Percentiles rank a stretch among this genome's conserved stretches.
phyloP scores from a whole-genome alignment of 2,797 vertebrate species.

The Oreochromis mossambicus region DNA sequence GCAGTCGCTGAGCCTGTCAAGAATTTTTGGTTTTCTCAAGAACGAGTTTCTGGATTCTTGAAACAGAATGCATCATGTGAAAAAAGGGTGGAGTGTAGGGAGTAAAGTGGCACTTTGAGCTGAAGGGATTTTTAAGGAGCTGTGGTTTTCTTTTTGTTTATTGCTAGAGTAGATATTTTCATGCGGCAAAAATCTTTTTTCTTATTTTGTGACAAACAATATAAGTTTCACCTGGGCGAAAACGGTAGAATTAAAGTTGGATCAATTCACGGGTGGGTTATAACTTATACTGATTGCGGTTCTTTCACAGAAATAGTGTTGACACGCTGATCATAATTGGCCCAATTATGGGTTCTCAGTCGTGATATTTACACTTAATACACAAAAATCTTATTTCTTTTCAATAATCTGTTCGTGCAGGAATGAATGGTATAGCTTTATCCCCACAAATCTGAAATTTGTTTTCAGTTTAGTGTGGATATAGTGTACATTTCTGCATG shows the following conservation, averaged over 20 bases:
- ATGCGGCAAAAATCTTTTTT: background rate
- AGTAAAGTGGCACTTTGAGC: background rate
- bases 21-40: background rate
- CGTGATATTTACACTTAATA: background rate
- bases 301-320: background rate
- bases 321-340: background rate
- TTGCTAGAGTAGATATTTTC: background rate
- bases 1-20: background rate
- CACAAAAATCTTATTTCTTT: background rate
- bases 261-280: accelerated
- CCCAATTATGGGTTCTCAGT: background rate
- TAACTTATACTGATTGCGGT: background rate
- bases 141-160: background rate
- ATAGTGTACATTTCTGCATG: background rate
- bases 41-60: background rate
- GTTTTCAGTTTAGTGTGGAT: background rate
- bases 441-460: background rate
- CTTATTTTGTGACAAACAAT: background rate
- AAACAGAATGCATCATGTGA: background rate
- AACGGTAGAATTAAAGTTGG: background rate
- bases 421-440: background rate
- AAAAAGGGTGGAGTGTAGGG: background rate
- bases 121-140: background rate
- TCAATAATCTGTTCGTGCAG: accelerated
- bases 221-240: accelerated